These are phyloP conservation scores for Harpagifer antarcticus DNA, from an alignment of 2,797 vertebrate genomes.

Conservation along the genomic window DNA sequence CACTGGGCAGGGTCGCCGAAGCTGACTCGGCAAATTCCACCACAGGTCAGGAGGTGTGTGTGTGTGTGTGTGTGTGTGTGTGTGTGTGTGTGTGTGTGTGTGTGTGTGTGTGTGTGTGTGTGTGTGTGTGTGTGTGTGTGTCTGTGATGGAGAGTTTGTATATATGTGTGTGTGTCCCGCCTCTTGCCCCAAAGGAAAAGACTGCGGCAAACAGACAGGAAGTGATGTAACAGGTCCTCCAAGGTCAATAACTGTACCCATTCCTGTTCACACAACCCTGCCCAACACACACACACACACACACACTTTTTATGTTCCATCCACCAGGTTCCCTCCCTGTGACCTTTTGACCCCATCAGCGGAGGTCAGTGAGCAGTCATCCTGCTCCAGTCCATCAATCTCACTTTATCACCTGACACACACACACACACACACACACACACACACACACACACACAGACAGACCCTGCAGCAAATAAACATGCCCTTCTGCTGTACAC, in stretches of 20 bases:
- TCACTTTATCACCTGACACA: conserved; percentile 32
- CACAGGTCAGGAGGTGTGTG: conserved; percentile 37
- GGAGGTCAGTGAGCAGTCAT: conserved; percentile 45
- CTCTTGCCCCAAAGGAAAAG: conserved; percentile 36
- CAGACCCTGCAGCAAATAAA: conserved; percentile 27
- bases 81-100: conserved; percentile 6
- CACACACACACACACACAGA: not conserved
- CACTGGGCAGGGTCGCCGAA: not conserved
- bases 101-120: conserved; percentile 16
- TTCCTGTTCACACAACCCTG: not conserved
- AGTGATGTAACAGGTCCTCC: conserved; percentile 55
- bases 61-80: not conserved
- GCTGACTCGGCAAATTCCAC: conserved; percentile 59
- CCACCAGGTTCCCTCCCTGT: conserved; percentile 7
- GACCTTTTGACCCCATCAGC: conserved; percentile 47
- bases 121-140: conserved; percentile 10
- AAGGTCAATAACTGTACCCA: conserved; percentile 44
- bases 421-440: conserved; percentile 16
- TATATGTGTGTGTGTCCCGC: conserved; percentile 7
- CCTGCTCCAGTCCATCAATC: conserved; percentile 52
- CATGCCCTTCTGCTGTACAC: conserved; percentile 29
- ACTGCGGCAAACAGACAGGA: conserved; percentile 59
- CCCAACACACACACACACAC: not conserved
- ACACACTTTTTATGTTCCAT: not conserved
- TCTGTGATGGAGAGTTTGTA: not conserved